Evolutionary conservation across 2,113 vertebrate species (phyloP), one percentile per base, ranked within the genome.

Genomic region (Vulpes vulpes): DNA sequence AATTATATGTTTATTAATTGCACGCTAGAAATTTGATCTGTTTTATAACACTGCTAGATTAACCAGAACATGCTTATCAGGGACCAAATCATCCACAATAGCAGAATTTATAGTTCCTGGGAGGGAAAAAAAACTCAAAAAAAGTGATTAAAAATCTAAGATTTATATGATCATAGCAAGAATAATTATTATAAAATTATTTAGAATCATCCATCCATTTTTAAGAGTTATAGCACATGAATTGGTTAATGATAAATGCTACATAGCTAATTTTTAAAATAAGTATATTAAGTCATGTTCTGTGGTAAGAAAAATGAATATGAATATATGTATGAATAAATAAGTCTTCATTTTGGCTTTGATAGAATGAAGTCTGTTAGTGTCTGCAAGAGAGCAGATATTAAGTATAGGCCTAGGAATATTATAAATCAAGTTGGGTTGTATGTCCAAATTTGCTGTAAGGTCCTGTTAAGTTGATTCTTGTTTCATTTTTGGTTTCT

Each of bases 1-100:
- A 89, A 97, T 97, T 95, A 94, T 73, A 91, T 88, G 81, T 97
- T 96, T 97, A 97, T 97, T 97, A 94, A 93, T 78, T 89, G 57
- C 60, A 82, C 38, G 59, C 71, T 93, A 25, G 65, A 91, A 93
- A 79, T 94, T 49, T 64, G 71, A 88, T 95, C 64, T 94, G 38
- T 92, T 92, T 97, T 84, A 86, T 59, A 78, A 65, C 14, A 60
- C 55, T 64, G 49, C 35, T 91, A n/a, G 35, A 94, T 91, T 95
- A 93, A 96, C 35, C 57, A 88, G 35, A 83, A 67, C 64, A 51
- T 95, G 53, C 20, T 92, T 71, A 65, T 85, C 71, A 67, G 35
- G 89, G 86, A 53, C 38, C 15, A 14, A 51, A 12, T 65, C 19
- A 38, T 60, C n/a, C 25, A 82, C 30, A 73, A 3, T 30, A 91